phyloP scores from a whole-genome alignment of 2,888 invertebrate species.

The Trichopria drosophilae region DNA sequence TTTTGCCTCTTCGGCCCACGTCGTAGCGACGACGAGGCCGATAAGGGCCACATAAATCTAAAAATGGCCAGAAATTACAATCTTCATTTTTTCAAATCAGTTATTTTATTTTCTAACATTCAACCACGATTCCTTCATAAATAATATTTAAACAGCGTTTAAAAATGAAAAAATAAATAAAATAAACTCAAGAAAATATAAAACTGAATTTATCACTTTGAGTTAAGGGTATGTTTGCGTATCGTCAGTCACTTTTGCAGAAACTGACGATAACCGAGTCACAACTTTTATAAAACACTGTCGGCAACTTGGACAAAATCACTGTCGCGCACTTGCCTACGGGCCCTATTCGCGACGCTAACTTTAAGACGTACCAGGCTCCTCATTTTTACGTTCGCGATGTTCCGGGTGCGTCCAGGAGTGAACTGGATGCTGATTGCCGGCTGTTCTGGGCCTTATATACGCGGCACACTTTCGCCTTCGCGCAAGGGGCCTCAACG shows the following conservation, averaged over 20 bases:
- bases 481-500: constrained; percentile 54
- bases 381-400: constrained; percentile 57
- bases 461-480: constrained; percentile 64
- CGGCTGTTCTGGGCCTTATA: constrained; percentile 62
- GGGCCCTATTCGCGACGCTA: constrained; percentile 17
- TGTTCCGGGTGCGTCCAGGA: constrained; percentile 62
- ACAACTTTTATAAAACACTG: too few species aligned
- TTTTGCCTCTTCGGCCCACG: constrained; percentile 66
- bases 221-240: too few species aligned
- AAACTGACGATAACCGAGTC: too few species aligned
- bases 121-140: not conserved
- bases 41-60: constrained; percentile 76
- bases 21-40: constrained; percentile 70
- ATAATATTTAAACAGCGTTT: not conserved
- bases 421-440: constrained; percentile 64
- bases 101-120: not conserved
- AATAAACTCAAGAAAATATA: not conserved
- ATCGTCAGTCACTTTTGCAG: too few species aligned
- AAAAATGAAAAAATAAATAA: not conserved
- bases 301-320: too few species aligned
- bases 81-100: not conserved
- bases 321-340: too few species aligned
- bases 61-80: constrained; percentile 43
- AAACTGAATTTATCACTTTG: too few species aligned
- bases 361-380: constrained; percentile 52